A percentile compares a stretch with the other conserved stretches of the same genome.
These are phyloP conservation scores for Labeo rohita DNA, from an alignment of 2,113 vertebrate species.

Conservation along the genomic window DNA sequence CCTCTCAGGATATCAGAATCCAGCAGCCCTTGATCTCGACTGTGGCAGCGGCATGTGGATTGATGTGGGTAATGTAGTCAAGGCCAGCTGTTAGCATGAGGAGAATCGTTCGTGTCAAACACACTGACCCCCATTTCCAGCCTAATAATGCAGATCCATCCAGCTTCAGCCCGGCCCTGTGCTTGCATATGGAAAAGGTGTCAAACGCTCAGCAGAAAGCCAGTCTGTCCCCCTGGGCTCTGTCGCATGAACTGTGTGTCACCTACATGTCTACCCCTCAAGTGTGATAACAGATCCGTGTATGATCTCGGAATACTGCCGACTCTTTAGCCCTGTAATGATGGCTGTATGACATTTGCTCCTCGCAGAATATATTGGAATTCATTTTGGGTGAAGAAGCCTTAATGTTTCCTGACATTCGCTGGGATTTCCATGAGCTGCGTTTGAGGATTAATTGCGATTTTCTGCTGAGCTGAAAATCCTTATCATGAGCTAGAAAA, in stretches of 20 bases:
- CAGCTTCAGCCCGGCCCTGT: conserved; percentile 74
- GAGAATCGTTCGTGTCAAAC: conserved; percentile 73
- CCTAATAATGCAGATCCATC: conserved; percentile 83
- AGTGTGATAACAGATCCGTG: conserved; percentile 31
- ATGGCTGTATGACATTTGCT: conserved; percentile 41
- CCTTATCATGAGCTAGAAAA: conserved; percentile 14
- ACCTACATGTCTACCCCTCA: conserved; percentile 45
- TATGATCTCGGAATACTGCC: conserved; percentile 25
- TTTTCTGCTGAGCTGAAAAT: conserved; percentile 34
- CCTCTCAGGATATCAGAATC: conserved; percentile 69
- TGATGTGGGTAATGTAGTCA: conserved; percentile 82
- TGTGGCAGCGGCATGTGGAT: conserved; percentile 72
- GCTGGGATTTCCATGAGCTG: conserved; percentile 12
- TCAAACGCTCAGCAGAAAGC: conserved; percentile 73
- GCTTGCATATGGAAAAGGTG: conserved; percentile 77
- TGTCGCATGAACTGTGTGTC: conserved; percentile 70
- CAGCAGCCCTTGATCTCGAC: conserved; percentile 73
- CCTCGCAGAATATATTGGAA: conserved; percentile 36
- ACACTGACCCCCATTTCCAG: conserved; percentile 76
- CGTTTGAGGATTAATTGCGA: conserved; percentile 34
- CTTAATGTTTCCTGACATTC: conserved; percentile 36
- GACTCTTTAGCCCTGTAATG: conserved; percentile 44
- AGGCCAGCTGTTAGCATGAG: conserved; percentile 77
- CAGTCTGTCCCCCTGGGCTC: conserved; percentile 76
- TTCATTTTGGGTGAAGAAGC: conserved; percentile 42